phyloP scores from a whole-genome alignment of 2,797 vertebrate species.

The Dermochelys coriacea region DNA sequence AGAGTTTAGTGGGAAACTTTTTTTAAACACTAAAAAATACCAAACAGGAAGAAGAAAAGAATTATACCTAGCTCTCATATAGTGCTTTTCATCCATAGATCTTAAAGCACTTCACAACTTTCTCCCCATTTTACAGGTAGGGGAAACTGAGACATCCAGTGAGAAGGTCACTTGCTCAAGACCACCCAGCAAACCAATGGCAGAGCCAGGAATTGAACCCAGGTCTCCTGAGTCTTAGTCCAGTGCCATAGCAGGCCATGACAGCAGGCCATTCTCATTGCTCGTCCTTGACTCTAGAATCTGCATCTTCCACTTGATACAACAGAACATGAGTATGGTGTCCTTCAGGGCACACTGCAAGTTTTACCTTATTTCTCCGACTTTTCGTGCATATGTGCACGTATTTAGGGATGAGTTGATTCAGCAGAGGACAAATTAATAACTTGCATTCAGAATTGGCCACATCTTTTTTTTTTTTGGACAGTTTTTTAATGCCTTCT shows the following conservation, averaged over 20 bases:
- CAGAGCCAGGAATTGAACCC: background rate
- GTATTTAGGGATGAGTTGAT: background rate
- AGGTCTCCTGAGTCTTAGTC: background rate
- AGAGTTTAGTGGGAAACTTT: conserved; percentile 4
- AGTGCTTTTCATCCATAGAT: background rate
- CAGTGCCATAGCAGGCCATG: background rate
- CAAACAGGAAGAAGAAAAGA: background rate
- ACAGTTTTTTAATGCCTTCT: background rate
- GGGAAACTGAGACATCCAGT: background rate
- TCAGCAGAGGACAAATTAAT: background rate
- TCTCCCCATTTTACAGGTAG: background rate
- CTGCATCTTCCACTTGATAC: background rate
- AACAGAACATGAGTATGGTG: background rate
- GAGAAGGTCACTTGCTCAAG: background rate
- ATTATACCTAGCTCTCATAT: background rate
- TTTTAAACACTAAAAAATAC: background rate
- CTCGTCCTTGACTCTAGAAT: background rate
- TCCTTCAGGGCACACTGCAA: accelerated
- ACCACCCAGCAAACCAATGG: background rate
- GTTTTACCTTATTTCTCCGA: background rate
- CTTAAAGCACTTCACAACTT: background rate
- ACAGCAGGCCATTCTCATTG: background rate
- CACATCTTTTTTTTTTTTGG: background rate
- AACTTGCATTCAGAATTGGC: background rate
- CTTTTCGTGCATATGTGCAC: background rate